Evolutionary conservation across 2,888 invertebrate species (phyloP).

Genomic region (Pristionchus exspectatus): DNA sequence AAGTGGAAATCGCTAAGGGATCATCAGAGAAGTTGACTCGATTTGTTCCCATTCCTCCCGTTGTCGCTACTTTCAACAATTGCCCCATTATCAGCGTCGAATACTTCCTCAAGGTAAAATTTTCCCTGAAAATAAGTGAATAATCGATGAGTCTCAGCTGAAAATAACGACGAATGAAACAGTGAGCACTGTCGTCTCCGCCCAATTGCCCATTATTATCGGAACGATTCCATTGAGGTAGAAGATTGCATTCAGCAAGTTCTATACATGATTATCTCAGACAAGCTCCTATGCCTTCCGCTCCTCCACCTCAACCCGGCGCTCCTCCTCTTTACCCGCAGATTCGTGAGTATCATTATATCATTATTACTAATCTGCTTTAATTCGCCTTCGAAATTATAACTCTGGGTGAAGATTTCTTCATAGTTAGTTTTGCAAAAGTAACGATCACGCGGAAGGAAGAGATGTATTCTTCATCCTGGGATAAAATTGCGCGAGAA

Average conservation of each 20-base stretch:
- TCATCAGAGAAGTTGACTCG: neutral
- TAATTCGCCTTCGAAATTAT: no score
- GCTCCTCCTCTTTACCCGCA: slow-evolving; percentile 8
- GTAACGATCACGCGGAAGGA: no score
- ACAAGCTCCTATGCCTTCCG: neutral
- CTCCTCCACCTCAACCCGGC: neutral
- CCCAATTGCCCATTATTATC: slow-evolving; percentile 58
- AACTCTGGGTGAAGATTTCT: no score
- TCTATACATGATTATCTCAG: neutral
- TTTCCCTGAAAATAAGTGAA: neutral
- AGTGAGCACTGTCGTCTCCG: slow-evolving; percentile 56
- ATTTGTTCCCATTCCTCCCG: slow-evolving; percentile 60
- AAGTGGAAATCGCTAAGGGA: slow-evolving; percentile 47
- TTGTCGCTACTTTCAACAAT: slow-evolving; percentile 62
- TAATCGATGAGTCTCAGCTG: slow-evolving; percentile 28
- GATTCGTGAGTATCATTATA: neutral
- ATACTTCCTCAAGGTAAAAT: slow-evolving; percentile 60
- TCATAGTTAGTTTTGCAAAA: no score
- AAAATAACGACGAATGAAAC: slow-evolving; percentile 58
- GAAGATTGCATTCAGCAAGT: no score
- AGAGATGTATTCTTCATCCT: neutral
- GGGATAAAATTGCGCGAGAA: no score
- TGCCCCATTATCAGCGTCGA: slow-evolving; percentile 64
- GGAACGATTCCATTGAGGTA: slow-evolving; percentile 60
- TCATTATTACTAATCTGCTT: neutral